phyloP scores from a whole-genome alignment of 1,140 invertebrate species.

The Macrobrachium rosenbergii region DNA sequence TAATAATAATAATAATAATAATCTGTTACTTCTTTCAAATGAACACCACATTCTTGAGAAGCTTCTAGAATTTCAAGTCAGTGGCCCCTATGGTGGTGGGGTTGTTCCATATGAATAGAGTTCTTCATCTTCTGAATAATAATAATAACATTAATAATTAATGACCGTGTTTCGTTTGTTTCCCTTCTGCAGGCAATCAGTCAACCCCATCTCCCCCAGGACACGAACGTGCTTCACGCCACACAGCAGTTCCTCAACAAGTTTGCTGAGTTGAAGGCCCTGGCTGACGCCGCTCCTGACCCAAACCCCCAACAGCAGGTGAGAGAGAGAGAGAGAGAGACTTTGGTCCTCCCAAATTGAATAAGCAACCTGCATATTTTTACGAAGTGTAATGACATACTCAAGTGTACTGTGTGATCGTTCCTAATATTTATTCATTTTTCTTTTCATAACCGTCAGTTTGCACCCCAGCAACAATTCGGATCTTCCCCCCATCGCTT shows the following conservation, averaged over 20 bases:
- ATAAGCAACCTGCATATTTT: no score
- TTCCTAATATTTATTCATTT: background rate
- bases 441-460: background rate
- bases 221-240: slow-evolving; percentile 53
- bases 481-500: slow-evolving; percentile 4
- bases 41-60: no score
- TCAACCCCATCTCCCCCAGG: slow-evolving; percentile 59
- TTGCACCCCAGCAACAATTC: background rate
- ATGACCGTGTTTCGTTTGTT: no score
- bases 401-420: no score
- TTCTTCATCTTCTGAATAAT: no score
- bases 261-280: slow-evolving; percentile 62
- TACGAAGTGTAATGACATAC: no score
- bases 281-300: slow-evolving; percentile 63
- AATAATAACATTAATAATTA: no score
- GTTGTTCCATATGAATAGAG: no score
- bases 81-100: no score
- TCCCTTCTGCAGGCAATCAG: slow-evolving; percentile 34
- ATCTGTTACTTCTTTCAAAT: no score
- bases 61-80: no score
- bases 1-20: no score
- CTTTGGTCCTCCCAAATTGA: background rate
- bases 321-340: background rate
- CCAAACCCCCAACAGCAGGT: slow-evolving; percentile 1
- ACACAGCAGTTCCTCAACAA: slow-evolving; percentile 60